phyloP scores from a whole-genome alignment of 2,113 vertebrate species.

The Sapajus apella region DNA sequence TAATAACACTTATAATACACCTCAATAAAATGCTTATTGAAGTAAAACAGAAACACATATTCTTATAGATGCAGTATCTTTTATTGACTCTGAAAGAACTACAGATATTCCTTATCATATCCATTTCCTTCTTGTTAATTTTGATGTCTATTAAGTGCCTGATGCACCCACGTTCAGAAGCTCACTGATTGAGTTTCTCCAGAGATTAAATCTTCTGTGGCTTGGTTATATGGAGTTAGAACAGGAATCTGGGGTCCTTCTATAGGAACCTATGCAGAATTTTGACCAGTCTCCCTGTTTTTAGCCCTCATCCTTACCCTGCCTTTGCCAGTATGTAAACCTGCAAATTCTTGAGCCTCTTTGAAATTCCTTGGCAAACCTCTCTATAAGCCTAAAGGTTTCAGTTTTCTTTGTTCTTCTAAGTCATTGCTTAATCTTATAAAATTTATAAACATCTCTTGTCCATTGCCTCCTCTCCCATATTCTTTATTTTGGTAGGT shows the following conservation, averaged over 20 bases:
- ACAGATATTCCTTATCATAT: neutral
- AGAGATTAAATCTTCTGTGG: neutral
- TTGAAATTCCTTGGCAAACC: neutral
- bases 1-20: neutral
- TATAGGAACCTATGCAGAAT: neutral
- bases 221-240: neutral
- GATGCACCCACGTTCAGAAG: neutral
- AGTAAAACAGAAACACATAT: neutral
- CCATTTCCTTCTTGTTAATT: neutral
- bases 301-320: neutral
- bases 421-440: neutral
- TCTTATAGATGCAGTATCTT: neutral
- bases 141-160: neutral
- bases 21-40: conserved; percentile 20
- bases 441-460: neutral
- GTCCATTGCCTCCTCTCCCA: neutral
- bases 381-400: neutral
- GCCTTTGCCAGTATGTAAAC: neutral
- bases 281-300: neutral
- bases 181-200: neutral
- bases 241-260: neutral
- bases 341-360: neutral
- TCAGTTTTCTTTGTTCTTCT: neutral
- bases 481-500: neutral
- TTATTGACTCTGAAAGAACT: neutral